Percentiles rank a stretch among this genome's conserved stretches.
Evolutionary conservation across 2,888 invertebrate genomes (phyloP).

Genomic region (Laspeyria flexula): DNA sequence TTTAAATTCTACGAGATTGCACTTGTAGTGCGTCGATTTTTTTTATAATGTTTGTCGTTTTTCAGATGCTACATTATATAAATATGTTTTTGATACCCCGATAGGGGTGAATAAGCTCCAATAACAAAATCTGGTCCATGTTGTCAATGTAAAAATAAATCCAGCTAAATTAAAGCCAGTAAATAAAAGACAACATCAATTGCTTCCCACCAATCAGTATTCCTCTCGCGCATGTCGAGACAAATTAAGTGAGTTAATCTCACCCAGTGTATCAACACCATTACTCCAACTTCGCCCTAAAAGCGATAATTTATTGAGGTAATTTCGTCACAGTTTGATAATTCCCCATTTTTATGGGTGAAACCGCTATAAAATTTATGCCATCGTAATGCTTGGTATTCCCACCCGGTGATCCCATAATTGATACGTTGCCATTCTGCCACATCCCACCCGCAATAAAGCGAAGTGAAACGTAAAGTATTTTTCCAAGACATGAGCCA

Average conservation of each 20-base stretch:
- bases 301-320: conserved; percentile 64
- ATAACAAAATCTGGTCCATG: no score
- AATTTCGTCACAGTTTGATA: conserved; percentile 66
- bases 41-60: no score
- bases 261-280: conserved; percentile 37
- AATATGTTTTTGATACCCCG: no score
- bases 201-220: conserved; percentile 35
- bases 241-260: conserved; percentile 45
- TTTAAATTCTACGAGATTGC: no score
- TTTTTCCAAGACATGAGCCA: conserved; percentile 21
- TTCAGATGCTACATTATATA: no score
- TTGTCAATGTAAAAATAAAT: background rate
- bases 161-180: conserved; percentile 14
- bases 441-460: conserved; percentile 34
- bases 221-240: conserved; percentile 24
- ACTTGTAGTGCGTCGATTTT: no score
- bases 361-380: conserved; percentile 66
- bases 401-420: conserved; percentile 53
- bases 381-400: conserved; percentile 53
- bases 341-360: conserved; percentile 64
- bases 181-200: conserved; percentile 39
- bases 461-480: conserved; percentile 35
- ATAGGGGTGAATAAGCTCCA: no score
- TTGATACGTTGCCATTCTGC: conserved; percentile 55
- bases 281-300: conserved; percentile 43